A percentile compares a stretch with the other conserved stretches of the same genome.
Conservation (phyloP, 2,888 invertebrate species). For the Polyploca ridens region DNA sequence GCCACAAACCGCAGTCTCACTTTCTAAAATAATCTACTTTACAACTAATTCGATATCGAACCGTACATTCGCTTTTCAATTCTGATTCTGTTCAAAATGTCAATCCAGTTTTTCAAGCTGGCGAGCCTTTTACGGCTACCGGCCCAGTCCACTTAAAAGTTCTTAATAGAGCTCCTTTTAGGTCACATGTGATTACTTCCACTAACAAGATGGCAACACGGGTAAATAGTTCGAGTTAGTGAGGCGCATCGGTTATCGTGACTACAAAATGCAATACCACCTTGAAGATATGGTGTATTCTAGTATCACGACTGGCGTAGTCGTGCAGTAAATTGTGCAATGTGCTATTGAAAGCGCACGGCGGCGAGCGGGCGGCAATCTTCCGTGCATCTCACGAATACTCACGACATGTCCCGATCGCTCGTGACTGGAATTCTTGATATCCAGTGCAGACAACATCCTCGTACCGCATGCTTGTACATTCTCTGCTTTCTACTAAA, state of each 20-base stretch:
- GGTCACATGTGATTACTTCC: slow-evolving; percentile 14
- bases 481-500: not conserved
- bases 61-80: slow-evolving; percentile 38
- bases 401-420: slow-evolving; percentile 65
- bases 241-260: slow-evolving; percentile 58
- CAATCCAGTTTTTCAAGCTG: slow-evolving; percentile 44
- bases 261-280: slow-evolving; percentile 60
- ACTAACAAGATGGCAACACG: not conserved
- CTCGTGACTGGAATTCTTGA: slow-evolving; percentile 69
- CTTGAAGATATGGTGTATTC: slow-evolving; percentile 63
- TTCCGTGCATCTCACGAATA: slow-evolving; percentile 68
- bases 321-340: slow-evolving; percentile 78
- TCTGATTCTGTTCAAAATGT: slow-evolving; percentile 35
- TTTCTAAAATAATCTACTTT: slow-evolving; percentile 47
- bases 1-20: slow-evolving; percentile 51
- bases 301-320: slow-evolving; percentile 61
- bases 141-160: slow-evolving; percentile 32
- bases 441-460: slow-evolving; percentile 36
- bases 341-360: slow-evolving; percentile 70
- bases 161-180: slow-evolving; percentile 24
- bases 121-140: slow-evolving; percentile 38
- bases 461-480: slow-evolving; percentile 23
- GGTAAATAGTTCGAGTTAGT: slow-evolving; percentile 19
- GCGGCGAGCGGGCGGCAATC: slow-evolving; percentile 59
- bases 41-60: slow-evolving; percentile 37